A percentile compares a stretch with the other conserved stretches of the same genome.
These are phyloP conservation scores for Meloe dianella DNA, from an alignment of 2,888 invertebrate genomes.

Conservation along the genomic window DNA sequence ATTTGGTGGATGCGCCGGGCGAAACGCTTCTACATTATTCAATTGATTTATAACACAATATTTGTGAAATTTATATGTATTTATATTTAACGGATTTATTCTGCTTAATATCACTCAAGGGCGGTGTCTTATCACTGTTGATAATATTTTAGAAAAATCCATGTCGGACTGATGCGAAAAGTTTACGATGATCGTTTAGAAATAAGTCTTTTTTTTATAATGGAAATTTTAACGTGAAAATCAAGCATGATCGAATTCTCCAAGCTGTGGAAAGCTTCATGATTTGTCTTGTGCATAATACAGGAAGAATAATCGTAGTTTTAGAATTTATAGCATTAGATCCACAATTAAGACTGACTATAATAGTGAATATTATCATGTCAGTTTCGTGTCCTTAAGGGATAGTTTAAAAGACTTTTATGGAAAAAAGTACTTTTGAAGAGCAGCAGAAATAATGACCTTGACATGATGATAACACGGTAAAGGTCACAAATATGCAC, in stretches of 20 bases:
- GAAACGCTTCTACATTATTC: not conserved
- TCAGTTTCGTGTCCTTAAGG: not conserved
- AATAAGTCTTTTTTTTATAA: too few species aligned
- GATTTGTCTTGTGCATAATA: not conserved
- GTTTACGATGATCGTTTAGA: too few species aligned
- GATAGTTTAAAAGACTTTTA: not conserved
- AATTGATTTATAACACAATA: too few species aligned
- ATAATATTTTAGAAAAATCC: too few species aligned
- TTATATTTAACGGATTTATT: too few species aligned
- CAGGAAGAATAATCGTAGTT: too few species aligned
- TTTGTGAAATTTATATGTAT: too few species aligned
- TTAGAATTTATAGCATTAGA: not conserved
- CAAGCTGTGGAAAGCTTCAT: not conserved
- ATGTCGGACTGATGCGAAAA: too few species aligned
- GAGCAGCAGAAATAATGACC: not conserved
- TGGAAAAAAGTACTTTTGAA: not conserved
- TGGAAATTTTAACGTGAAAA: not conserved
- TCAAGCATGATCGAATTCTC: not conserved
- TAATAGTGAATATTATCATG: not conserved
- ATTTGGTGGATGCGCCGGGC: constrained; percentile 5
- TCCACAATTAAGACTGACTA: not conserved
- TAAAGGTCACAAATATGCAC: too few species aligned
- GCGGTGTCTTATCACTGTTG: too few species aligned
- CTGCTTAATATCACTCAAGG: too few species aligned
- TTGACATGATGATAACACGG: not conserved